Evolutionary conservation across 1,140 invertebrate species (phyloP).

Genomic region (Copidosoma floridanum): DNA sequence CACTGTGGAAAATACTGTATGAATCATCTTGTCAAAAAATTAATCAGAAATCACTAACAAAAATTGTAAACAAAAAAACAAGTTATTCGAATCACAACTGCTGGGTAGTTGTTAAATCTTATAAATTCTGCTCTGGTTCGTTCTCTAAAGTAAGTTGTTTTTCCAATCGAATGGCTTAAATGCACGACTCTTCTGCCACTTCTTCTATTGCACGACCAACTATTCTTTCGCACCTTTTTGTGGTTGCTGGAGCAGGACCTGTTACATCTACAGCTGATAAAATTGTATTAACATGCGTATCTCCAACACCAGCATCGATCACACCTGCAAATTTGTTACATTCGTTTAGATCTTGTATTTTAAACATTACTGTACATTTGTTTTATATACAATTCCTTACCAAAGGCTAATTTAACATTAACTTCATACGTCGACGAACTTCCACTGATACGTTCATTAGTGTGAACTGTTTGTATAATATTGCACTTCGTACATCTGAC

Average conservation of each 20-base stretch:
- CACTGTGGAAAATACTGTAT: not conserved
- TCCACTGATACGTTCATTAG: not conserved
- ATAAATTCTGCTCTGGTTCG: not conserved
- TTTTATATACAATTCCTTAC: not conserved
- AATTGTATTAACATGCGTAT: not conserved
- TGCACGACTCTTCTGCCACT: not conserved
- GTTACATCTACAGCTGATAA: not conserved
- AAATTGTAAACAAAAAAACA: not conserved
- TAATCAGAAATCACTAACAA: not conserved
- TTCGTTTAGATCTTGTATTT: not conserved
- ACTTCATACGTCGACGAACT: not conserved
- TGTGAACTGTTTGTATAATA: not conserved
- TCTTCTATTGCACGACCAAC: not conserved
- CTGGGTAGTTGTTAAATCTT: not conserved
- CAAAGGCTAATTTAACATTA: no score
- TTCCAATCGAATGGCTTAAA: not conserved
- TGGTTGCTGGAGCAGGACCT: not conserved
- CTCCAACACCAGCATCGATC: not conserved
- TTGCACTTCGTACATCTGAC: not conserved
- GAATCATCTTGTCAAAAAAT: not conserved
- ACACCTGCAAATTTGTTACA: not conserved
- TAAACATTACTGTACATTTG: not conserved
- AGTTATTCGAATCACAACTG: not conserved
- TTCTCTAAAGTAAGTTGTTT: not conserved
- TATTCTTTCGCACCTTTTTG: not conserved